Evolutionary conservation across 2,113 vertebrate genomes (phyloP).

Genomic region (Zosterops japonicus): DNA sequence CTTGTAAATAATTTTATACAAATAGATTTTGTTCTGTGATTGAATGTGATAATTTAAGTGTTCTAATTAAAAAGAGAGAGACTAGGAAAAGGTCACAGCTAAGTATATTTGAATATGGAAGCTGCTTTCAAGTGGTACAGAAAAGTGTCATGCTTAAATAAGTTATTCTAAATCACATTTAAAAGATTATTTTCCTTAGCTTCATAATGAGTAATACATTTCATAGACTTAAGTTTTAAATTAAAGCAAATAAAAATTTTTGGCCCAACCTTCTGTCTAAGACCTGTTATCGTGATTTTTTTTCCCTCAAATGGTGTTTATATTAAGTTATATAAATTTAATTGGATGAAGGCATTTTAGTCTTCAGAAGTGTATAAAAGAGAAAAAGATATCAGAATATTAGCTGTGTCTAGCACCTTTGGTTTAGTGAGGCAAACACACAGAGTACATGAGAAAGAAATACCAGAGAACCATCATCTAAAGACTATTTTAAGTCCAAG

Average conservation of each 20-base stretch:
- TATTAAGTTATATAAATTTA: not conserved
- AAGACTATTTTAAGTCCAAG: not conserved
- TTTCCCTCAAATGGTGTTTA: not conserved
- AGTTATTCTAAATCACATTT: not conserved
- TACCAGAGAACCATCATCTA: not conserved
- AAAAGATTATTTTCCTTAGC: not conserved
- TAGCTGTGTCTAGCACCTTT: not conserved
- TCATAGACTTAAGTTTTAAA: not conserved
- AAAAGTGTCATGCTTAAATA: not conserved
- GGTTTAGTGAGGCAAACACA: not conserved
- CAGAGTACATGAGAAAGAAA: not conserved
- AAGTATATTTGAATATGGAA: slow-evolving; percentile 59
- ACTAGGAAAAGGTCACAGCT: slow-evolving; percentile 57
- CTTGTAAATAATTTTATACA: slow-evolving; percentile 55
- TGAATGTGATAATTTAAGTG: slow-evolving; percentile 56
- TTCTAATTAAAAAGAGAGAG: slow-evolving; percentile 55
- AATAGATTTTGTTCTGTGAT: slow-evolving; percentile 64
- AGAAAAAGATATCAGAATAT: not conserved
- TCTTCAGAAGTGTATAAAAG: not conserved
- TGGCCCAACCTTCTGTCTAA: not conserved
- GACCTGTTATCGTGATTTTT: not conserved
- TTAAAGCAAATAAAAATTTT: not conserved
- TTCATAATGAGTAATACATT: not conserved
- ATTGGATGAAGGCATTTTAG: not conserved
- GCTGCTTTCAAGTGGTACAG: slow-evolving; percentile 23